These are phyloP conservation scores for Bombus cullumanus DNA, from an alignment of 1,140 invertebrate species.

Conservation along the genomic window DNA sequence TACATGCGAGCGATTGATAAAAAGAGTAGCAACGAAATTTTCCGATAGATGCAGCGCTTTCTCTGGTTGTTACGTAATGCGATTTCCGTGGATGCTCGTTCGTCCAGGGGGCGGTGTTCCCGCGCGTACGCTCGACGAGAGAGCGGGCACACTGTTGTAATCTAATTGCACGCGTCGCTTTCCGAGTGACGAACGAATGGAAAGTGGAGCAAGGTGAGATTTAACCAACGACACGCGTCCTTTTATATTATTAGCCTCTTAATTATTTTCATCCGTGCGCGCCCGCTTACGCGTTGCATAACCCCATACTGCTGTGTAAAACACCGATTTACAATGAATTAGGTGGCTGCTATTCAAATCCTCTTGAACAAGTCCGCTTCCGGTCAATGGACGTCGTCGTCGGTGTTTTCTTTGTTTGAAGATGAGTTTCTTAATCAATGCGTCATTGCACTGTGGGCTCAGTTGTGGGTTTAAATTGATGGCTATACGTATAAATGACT, in stretches of 20 bases:
- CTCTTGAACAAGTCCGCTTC: neutral
- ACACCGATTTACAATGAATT: neutral
- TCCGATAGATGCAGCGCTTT: neutral
- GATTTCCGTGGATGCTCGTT: neutral
- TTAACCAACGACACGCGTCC: conserved; percentile 65
- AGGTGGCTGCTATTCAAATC: neutral
- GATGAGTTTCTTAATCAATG: neutral
- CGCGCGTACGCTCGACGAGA: neutral
- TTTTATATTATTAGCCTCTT: conserved; percentile 56
- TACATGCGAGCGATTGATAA: neutral
- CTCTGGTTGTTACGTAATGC: neutral
- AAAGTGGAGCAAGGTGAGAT: conserved; percentile 78
- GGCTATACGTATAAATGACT: neutral
- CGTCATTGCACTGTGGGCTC: neutral
- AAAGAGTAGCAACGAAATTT: neutral
- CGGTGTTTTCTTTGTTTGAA: neutral
- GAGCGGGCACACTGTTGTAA: conserved; percentile 13
- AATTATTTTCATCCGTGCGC: conserved; percentile 42
- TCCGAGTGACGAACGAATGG: conserved; percentile 20
- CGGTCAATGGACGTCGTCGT: neutral
- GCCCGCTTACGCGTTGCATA: neutral
- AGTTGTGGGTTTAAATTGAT: neutral
- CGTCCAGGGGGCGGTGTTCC: neutral
- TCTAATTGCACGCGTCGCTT: conserved; percentile 24
- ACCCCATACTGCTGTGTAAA: neutral